A percentile compares a stretch with the other conserved stretches of the same genome.
These are phyloP conservation scores for Ladona fulva DNA, from an alignment of 1,140 invertebrate genomes.

Conservation along the genomic window DNA sequence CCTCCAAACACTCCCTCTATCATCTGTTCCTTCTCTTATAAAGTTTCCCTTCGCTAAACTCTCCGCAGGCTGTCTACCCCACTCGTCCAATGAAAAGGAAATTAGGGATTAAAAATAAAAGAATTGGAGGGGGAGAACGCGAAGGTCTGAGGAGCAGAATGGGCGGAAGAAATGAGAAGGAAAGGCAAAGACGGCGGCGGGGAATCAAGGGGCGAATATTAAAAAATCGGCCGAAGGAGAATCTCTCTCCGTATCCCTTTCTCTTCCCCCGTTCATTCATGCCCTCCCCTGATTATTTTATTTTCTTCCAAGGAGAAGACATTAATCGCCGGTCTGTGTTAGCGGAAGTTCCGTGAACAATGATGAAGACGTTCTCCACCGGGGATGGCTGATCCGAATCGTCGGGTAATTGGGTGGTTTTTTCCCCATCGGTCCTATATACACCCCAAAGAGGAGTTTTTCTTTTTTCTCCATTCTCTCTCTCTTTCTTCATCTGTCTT, in stretches of 20 bases:
- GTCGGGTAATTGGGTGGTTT: background rate
- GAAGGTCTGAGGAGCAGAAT: no score
- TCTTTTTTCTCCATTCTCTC: no score
- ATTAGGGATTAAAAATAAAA: slow-evolving; percentile 11
- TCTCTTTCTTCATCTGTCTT: no score
- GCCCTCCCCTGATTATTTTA: background rate
- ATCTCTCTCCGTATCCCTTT: background rate
- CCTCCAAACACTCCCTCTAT: background rate
- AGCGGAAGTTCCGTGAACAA: background rate
- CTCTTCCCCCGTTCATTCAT: background rate
- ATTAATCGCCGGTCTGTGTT: background rate
- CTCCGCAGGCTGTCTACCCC: background rate
- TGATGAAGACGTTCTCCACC: background rate
- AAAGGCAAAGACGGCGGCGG: background rate
- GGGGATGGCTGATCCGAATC: background rate
- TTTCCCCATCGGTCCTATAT: background rate
- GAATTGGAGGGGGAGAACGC: background rate
- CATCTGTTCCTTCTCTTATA: background rate
- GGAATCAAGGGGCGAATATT: background rate
- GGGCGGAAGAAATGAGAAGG: background rate
- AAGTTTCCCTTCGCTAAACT: background rate
- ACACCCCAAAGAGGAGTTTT: no score
- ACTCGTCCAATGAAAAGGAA: slow-evolving; percentile 9
- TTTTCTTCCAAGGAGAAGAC: background rate
- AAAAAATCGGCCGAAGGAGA: background rate